Evolutionary conservation across 2,113 vertebrate genomes (phyloP).

Genomic region (Antechinus flavipes): DNA sequence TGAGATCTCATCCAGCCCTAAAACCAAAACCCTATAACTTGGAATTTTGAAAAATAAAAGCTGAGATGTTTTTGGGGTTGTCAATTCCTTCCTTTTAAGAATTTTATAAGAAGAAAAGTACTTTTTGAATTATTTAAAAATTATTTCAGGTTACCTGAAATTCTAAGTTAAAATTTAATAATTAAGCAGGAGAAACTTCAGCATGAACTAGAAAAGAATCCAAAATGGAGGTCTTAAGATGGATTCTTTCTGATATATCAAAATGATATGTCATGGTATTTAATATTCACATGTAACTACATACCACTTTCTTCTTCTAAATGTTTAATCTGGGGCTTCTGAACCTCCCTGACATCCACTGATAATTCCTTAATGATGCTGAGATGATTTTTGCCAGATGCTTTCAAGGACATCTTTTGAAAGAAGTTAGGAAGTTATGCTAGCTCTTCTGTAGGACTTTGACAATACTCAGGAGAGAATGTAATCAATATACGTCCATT

Average conservation of each 20-base stretch:
- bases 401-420: constrained; percentile 61
- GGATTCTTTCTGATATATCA: background rate
- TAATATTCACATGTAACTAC: constrained; percentile 20
- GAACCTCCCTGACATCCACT: constrained; percentile 29
- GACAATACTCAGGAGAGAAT: constrained; percentile 11
- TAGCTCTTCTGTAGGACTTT: background rate
- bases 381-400: constrained; percentile 12
- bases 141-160: constrained; percentile 14
- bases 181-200: background rate
- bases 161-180: background rate
- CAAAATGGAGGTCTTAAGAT: background rate
- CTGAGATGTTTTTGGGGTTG: background rate
- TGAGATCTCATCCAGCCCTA: background rate
- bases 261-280: constrained; percentile 16
- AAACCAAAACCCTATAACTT: background rate
- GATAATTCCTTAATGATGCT: constrained; percentile 29
- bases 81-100: background rate
- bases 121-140: constrained; percentile 7
- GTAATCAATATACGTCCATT: constrained; percentile 33
- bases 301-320: background rate
- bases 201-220: background rate
- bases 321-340: constrained; percentile 18
- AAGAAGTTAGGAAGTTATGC: constrained; percentile 4
- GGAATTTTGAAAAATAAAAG: background rate
- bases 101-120: background rate